Percentiles rank a stretch among this genome's conserved stretches.
Evolutionary conservation across 2,797 vertebrate genomes (phyloP).

Genomic region (Hoplostethus atlanticus): DNA sequence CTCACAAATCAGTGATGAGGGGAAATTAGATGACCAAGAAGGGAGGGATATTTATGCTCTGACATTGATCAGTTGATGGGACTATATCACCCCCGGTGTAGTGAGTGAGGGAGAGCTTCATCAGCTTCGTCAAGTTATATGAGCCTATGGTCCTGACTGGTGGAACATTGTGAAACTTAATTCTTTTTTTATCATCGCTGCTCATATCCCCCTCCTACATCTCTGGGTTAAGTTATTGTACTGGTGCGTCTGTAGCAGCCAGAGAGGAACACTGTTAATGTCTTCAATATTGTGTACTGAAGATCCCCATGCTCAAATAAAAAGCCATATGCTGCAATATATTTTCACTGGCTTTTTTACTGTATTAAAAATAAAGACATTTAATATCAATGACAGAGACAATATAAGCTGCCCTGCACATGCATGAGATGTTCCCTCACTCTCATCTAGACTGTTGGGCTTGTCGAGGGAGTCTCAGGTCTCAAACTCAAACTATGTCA

Average conservation of each 20-base stretch:
- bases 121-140: not conserved
- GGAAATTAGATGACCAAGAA: constrained; percentile 21
- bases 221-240: constrained; percentile 20
- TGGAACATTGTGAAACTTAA: not conserved
- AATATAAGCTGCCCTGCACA: constrained; percentile 10
- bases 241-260: constrained; percentile 5
- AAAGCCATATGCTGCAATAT: not conserved
- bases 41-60: constrained; percentile 11
- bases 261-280: constrained; percentile 19
- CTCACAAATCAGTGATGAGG: constrained; percentile 38
- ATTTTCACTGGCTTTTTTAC: constrained; percentile 13
- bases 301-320: not conserved
- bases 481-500: no score
- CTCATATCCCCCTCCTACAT: constrained; percentile 12
- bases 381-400: constrained; percentile 6
- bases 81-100: constrained; percentile 17
- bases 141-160: constrained; percentile 5
- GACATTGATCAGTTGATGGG: constrained; percentile 36
- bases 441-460: not conserved
- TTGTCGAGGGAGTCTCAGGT: no score
- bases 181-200: not conserved
- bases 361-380: constrained; percentile 17
- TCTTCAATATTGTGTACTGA: constrained; percentile 6
- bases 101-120: constrained; percentile 8
- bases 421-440: not conserved